These are phyloP conservation scores for Arctopsyche grandis DNA, from an alignment of 1,140 invertebrate species.

Conservation along the genomic window DNA sequence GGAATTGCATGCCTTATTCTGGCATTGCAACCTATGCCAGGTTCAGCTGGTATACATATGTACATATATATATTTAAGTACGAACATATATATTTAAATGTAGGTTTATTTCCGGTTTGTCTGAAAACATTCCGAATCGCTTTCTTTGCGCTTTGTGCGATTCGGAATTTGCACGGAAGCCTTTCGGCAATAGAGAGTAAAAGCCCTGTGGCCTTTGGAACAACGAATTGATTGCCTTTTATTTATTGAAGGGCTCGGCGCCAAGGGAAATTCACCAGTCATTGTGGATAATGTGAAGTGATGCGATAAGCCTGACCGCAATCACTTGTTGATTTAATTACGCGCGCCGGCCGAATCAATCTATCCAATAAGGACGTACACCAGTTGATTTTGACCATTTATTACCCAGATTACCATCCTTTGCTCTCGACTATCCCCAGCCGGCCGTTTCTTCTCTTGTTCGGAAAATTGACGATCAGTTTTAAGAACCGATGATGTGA, in stretches of 20 bases:
- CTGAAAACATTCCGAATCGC: background rate
- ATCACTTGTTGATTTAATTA: conserved; percentile 32
- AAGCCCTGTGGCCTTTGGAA: background rate
- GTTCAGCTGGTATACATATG: background rate
- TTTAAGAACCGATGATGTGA: too few species aligned
- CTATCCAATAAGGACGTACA: background rate
- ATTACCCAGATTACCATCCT: too few species aligned
- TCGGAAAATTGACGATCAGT: too few species aligned
- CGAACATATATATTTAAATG: background rate
- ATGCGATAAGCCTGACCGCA: conserved; percentile 28
- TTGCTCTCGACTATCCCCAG: too few species aligned
- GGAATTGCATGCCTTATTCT: too few species aligned
- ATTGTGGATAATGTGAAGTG: conserved; percentile 30
- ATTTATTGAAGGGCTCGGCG: conserved; percentile 28
- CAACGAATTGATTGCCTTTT: conserved; percentile 25
- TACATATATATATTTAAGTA: background rate
- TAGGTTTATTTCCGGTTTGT: background rate
- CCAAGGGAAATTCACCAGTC: conserved; percentile 21
- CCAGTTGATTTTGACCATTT: background rate
- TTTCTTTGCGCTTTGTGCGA: too few species aligned
- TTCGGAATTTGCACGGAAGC: too few species aligned
- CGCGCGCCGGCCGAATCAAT: background rate
- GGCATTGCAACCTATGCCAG: too few species aligned
- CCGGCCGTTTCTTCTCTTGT: too few species aligned
- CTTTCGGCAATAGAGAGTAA: too few species aligned